Evolutionary conservation across 2,888 invertebrate genomes (phyloP), one percentile per base, ranked within the genome.

Genomic region (Laothoe populi): DNA sequence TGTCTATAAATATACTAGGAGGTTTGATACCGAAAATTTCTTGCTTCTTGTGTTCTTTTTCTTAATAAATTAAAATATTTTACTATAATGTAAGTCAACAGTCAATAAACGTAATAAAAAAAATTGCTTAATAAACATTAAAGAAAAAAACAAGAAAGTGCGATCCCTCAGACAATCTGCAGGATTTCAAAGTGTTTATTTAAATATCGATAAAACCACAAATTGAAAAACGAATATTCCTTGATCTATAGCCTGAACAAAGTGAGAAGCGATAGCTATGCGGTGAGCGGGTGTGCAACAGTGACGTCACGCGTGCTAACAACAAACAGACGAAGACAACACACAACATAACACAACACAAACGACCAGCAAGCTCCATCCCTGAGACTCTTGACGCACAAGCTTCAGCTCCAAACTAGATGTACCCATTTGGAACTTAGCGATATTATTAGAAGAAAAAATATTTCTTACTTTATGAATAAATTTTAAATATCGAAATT

Each of bases 281-380:
- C 23, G 46, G 16, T 26, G 21, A 45, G 21, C 45, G 21, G 45
- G 45, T 45, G 45, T 21, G 45, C 53, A 60, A 57, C 57, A 46
- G 13, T 16, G 46, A 62, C 58, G 48, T 48, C 58, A 64, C 57
- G 42, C 23, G 19, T 40, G 16, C 23, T 21, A n/a, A 7, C 58
- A 44, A 60, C 44, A 42, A 53, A 49, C 13, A 60, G 13, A 57
- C 44, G 21, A 23, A 60, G 40, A 66, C 64, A 63, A 64, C 42
- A 66, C 66, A 73, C 62, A 70, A 10, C 53, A 53, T 35, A 46
- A 66, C 66, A 73, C 62, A 70, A 10, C 53, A 53, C 53, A 46
- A 66, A 73, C 66, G 79, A 86, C 84, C 89, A 87, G 88, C 88
- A 89, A 89, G 88, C 88, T 84, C 88, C 88, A 82, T 78, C 86